These are phyloP conservation scores for Prunella himalayana DNA, from an alignment of 2,113 vertebrate genomes.

Conservation along the genomic window DNA sequence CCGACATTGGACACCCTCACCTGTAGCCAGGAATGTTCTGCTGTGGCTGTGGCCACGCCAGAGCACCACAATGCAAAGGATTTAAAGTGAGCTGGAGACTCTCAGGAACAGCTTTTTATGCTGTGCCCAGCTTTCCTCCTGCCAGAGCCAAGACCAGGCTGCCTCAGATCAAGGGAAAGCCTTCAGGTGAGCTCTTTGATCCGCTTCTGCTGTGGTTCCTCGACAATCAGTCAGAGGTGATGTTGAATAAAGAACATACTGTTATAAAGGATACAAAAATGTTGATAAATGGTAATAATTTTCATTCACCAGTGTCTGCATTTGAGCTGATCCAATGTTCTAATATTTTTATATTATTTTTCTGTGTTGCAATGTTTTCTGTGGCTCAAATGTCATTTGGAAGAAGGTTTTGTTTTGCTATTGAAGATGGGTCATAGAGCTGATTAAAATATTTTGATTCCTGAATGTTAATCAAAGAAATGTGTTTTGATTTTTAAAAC, in stretches of 20 bases:
- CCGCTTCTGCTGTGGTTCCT: neutral
- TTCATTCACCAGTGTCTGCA: neutral
- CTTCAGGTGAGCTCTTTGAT: neutral
- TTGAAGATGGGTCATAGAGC: neutral
- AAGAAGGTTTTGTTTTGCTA: neutral
- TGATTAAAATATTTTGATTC: neutral
- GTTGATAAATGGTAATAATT: neutral
- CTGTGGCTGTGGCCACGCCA: neutral
- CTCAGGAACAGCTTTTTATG: neutral
- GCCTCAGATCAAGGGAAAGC: neutral
- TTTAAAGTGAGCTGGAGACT: neutral
- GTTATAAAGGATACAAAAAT: neutral
- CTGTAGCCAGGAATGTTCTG: neutral
- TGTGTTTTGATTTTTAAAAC: neutral
- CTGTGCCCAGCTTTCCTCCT: neutral
- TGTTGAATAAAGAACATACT: neutral
- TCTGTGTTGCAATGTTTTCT: neutral
- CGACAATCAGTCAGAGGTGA: accelerated
- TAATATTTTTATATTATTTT: neutral
- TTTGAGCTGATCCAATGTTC: neutral
- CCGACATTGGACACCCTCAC: neutral
- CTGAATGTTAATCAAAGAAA: neutral
- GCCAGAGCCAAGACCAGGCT: neutral
- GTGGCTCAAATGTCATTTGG: neutral
- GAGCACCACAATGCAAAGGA: neutral